Base-by-base conservation (phyloP, 2,113 vertebrate genomes). In the Crypturellus undulatus region DNA sequence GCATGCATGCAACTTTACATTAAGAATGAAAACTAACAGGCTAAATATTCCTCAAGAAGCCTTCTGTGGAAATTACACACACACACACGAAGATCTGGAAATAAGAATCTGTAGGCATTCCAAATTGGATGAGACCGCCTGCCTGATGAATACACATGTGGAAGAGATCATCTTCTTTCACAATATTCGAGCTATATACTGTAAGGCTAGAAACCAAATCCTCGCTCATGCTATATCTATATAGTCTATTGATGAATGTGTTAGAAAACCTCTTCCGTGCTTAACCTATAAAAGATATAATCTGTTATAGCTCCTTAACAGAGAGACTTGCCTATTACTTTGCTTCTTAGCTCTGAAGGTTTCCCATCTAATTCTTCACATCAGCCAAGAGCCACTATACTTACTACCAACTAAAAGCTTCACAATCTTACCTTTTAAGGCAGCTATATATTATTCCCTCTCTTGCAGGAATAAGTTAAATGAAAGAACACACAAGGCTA, bases 301-400 rank as follows among this genome's bases (percentile, higher is more conserved):
- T 79, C 73, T 54, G 63, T 16, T 79, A 34, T 3, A 88, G 7
- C 17, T 69, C 30, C 63, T 70, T 84, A 89, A 59, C 9, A 81
- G 12, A 83, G 7, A 10, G 12, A n/a, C 18, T n/a, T 75, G n/a
- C 5, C 60, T 75, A 15, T 34, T 67, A 70, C 9, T 71, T 45
- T 52, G 0, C 0, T 54, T 71, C 10, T 43, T 45, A 54, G 25
- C 64, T 80, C 32, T 64, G 68, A 62, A 67, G 0, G 0, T 47
- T 91, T 91, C 79, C 32, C 76, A 34, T 34, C 87, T 72, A 52
- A 91, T 58, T 58, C n/a, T 51, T 58, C 52, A 65, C 11, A 76
- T 69, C 58, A 85, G 47, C 8, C 59, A 84, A 72, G 19, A 89
- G 47, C 73, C 22, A 72, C 47, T 42, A 62, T 13, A 10, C 22